Evolutionary conservation across 2,888 invertebrate species (phyloP), one percentile per base, ranked within the genome.

Genomic region (Parnassius orleans): DNA sequence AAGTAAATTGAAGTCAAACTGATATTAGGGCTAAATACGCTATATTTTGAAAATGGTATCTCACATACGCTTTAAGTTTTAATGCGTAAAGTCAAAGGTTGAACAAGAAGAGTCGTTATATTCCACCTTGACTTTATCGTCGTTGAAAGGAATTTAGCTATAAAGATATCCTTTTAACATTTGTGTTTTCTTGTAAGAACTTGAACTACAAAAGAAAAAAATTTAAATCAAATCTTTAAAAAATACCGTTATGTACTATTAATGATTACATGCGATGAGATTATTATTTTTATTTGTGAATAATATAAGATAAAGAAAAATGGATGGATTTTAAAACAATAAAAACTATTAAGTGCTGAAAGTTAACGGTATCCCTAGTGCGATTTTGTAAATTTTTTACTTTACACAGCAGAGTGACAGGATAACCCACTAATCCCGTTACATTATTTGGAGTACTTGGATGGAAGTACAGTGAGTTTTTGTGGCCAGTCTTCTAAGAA

Each of bases 311-410:
- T 24, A 3, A 24, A 24, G 5, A 24, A 3, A 24, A 15, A 15
- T 5, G 24, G 24, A 0, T 3, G 5, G 3, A 24, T 24, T 24
- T 24, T 24, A 5, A 24, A 24, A 24, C 5, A 5, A 24, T 24
- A 24, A 5, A 24, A 24, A n/a, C 24, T 0, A 5, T 10, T 9
- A 54, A 14, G 9, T 11, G 1, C 14, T 7, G 14, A 41, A 48
- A 41, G 12, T 15, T 43, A 15, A 44, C n/a, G 10, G 41, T 11
- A 5, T 41, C n/a, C 19, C 43, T 64, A 91, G 97, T 97, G 88
- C 96, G 93, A 86, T 97, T 97, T 74, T 97, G 97, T 68, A 97
- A 91, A 87, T 96, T 97, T 86, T 97, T 96, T 74, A 97, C 97
- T 87, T 96, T 94, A 81, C 97, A 97, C 73, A 96, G 93, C 69